phyloP scores from a whole-genome alignment of 92 coral and sea anemone species.

The Siderastrea radians region DNA sequence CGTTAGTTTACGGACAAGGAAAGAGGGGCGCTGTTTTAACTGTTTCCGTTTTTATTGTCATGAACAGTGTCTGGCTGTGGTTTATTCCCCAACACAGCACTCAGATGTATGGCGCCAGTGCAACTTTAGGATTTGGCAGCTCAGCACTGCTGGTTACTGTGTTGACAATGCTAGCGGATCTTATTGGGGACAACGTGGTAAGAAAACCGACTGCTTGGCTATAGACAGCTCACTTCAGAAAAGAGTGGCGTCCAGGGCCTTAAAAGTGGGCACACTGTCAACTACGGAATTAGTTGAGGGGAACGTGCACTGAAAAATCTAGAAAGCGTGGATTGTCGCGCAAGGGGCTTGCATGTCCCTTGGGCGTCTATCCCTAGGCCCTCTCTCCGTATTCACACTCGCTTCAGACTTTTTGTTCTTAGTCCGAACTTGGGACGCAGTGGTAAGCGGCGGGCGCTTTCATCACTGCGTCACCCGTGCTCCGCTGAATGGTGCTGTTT shows the following conservation, averaged over 20 bases:
- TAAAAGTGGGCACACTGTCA: too few species aligned
- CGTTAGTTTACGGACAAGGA: not conserved
- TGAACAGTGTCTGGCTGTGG: constrained; percentile 79
- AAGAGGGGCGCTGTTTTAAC: not conserved
- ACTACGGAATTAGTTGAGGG: too few species aligned
- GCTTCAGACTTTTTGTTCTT: too few species aligned
- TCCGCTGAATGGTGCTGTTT: not conserved
- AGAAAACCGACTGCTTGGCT: not conserved
- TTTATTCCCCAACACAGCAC: constrained; percentile 65
- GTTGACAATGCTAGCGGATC: constrained; percentile 89
- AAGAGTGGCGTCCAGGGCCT: too few species aligned
- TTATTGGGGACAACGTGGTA: constrained; percentile 97
- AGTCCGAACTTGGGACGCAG: too few species aligned
- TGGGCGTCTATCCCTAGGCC: too few species aligned
- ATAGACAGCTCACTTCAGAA: not conserved
- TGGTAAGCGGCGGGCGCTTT: too few species aligned
- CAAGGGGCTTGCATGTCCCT: too few species aligned
- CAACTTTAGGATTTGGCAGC: constrained; percentile 88
- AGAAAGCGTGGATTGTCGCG: too few species aligned
- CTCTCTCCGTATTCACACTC: too few species aligned
- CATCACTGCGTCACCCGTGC: too few species aligned
- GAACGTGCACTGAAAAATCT: too few species aligned
- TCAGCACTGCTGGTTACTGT: constrained; percentile 94
- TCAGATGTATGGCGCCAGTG: constrained; percentile 87
- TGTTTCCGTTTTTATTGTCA: not conserved